phyloP scores from a whole-genome alignment of 2,113 vertebrate species.

The Corythoichthys intestinalis region DNA sequence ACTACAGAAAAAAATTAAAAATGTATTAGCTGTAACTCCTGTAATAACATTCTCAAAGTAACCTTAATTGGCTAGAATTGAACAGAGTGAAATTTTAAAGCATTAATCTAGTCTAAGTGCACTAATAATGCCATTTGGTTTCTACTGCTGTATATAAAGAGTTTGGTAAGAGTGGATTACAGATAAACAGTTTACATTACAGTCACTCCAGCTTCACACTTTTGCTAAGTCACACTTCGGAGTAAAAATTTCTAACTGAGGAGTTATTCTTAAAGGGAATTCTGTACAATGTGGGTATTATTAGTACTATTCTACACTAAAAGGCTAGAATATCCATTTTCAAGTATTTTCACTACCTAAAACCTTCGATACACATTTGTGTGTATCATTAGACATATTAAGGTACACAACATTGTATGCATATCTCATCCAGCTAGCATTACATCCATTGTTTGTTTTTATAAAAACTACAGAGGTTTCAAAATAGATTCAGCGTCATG shows the following conservation, averaged over 20 bases:
- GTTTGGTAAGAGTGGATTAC: constrained; percentile 69
- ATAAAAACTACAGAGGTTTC: constrained; percentile 70
- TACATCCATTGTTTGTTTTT: constrained; percentile 79
- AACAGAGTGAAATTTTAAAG: constrained; percentile 56
- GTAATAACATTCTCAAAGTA: constrained; percentile 58
- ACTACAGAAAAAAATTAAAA: constrained; percentile 19
- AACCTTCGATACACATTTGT: constrained; percentile 41
- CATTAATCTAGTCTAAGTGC: constrained; percentile 69
- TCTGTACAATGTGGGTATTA: constrained; percentile 75
- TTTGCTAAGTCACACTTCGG: constrained; percentile 71
- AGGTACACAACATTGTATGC: constrained; percentile 57
- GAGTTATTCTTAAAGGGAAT: constrained; percentile 70
- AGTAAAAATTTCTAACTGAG: constrained; percentile 66
- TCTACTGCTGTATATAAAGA: constrained; percentile 71
- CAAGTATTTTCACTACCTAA: constrained; percentile 64
- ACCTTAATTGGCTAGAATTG: constrained; percentile 30
- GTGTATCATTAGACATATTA: constrained; percentile 55
- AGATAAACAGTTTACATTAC: constrained; percentile 55
- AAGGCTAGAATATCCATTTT: constrained; percentile 72
- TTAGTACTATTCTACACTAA: constrained; percentile 73
- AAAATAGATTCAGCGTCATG: constrained; percentile 37
- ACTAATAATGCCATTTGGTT: constrained; percentile 73
- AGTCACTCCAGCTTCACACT: constrained; percentile 56
- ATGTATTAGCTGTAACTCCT: constrained; percentile 47
- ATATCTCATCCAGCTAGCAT: constrained; percentile 46